Base-by-base conservation (phyloP, 2,888 invertebrate genomes). In the Bugula neritina region DNA sequence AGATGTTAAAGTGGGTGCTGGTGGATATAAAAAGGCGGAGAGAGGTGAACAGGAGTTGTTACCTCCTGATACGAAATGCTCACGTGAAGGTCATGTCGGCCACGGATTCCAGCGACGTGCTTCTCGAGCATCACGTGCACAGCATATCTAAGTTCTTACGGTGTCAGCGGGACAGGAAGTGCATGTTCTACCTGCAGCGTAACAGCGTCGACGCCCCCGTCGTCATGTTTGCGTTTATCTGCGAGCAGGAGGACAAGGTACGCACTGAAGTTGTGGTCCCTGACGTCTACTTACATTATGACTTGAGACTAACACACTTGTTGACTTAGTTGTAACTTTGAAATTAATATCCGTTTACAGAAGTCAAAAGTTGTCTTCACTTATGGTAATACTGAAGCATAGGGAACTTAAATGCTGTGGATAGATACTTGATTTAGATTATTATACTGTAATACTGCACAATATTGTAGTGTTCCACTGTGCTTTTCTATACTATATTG, bases 1-100 rank as follows among this genome's bases (percentile, higher is more conserved):
- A 23, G 27, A 70, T 70, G 70, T 29, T 43, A 10, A n/a, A 31
- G 23, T 70, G 70, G 70, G 70, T 79, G 10, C 75, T 78, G 69
- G 73, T 77, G 43, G 81, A 81, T 69, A 72, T 79, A 3, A 75
- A 77, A 10, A 74, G 77, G 35, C 71, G 76, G 35, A 78, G 77
- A 0, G 76, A 77, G 71, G 74, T 75, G 43, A 79, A 79, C 52
- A 43, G 25, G 17, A 2, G 27, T 23, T n/a, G 52, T 23, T 5
- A 43, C n/a, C 23, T 70, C 10, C 10, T 3, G 13, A 54, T 70
- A 2, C 23, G n/a, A 2, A 31, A 29, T 29, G 52, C 70, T 2
- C 43, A 70, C 52, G 52, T 25, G 10, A 35, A 52, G 25, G 10
- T 70, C 17, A 23, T 43, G 5, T 70, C 70, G n/a, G 5, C 10